These are phyloP conservation scores for Lophotriccus pileatus DNA, from an alignment of 2,797 vertebrate genomes.

Conservation along the genomic window DNA sequence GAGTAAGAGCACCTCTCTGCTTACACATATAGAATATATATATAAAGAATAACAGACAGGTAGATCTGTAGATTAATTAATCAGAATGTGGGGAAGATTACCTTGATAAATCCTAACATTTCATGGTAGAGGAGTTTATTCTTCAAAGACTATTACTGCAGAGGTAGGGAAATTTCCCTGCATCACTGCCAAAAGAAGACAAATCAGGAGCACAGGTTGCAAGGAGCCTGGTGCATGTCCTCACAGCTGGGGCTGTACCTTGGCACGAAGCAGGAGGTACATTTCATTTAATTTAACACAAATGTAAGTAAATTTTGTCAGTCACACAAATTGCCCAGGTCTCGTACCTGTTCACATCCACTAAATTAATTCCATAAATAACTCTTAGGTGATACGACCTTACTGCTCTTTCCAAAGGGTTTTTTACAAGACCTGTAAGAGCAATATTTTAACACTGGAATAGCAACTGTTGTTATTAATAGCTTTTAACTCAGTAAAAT, in stretches of 20 bases:
- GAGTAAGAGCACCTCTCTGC: not conserved
- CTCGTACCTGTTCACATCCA: not conserved
- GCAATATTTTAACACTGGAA: not conserved
- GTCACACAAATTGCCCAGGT: not conserved
- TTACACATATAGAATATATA: not conserved
- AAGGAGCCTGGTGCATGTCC: not conserved
- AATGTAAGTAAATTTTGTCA: not conserved
- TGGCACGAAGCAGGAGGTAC: not conserved
- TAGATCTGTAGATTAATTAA: conserved; percentile 61
- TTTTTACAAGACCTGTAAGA: not conserved
- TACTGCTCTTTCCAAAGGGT: not conserved
- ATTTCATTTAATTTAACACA: not conserved
- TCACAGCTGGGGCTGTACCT: not conserved
- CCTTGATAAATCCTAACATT: not conserved
- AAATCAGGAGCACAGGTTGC: not conserved
- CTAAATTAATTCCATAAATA: not conserved
- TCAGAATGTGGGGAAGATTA: conserved; percentile 21
- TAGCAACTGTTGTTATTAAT: not conserved
- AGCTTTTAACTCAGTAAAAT: not conserved
- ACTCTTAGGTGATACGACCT: not conserved
- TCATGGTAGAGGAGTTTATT: not conserved
- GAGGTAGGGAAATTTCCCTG: not conserved
- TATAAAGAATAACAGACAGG: not conserved
- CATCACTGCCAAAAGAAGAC: not conserved
- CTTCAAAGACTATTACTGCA: not conserved